phyloP scores from a whole-genome alignment of 1,140 invertebrate genomes.

The Teleogryllus occipitalis region DNA sequence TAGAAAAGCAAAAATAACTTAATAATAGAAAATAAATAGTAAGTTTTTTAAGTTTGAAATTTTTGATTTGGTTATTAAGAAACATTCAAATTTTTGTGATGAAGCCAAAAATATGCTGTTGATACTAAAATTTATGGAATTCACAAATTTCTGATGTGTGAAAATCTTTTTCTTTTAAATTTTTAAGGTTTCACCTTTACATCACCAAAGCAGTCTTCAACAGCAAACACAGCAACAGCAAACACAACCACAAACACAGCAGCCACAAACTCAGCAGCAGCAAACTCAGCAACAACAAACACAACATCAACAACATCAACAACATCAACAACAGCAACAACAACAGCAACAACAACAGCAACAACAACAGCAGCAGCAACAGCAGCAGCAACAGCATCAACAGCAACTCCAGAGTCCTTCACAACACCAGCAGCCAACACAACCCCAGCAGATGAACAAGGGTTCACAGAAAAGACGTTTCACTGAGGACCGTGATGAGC shows the following conservation, averaged over 20 bases:
- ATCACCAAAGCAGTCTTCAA: background rate
- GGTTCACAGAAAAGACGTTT: constrained; percentile 15
- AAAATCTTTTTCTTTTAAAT: too few species aligned
- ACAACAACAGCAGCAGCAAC: background rate
- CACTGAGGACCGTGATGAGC: constrained; percentile 13
- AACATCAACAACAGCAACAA: constrained; percentile 7
- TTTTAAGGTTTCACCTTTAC: constrained; percentile 8
- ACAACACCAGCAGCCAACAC: constrained; percentile 1
- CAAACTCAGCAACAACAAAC: background rate
- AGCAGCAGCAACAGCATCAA: constrained; percentile 7
- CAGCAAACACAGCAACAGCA: background rate
- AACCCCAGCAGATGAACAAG: constrained; percentile 9
- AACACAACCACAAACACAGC: background rate
- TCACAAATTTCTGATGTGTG: too few species aligned
- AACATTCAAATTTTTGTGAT: too few species aligned
- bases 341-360: background rate
- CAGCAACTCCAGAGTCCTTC: constrained; percentile 8
- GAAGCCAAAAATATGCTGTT: too few species aligned
- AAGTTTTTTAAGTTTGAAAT: too few species aligned
- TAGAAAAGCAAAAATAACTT: too few species aligned
- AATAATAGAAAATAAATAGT: too few species aligned
- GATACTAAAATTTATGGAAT: too few species aligned
- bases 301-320: constrained; percentile 8
- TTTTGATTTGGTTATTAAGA: too few species aligned
- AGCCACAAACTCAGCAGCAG: background rate